A percentile compares a stretch with the other conserved stretches of the same genome.
phyloP scores from a whole-genome alignment of 2,888 invertebrate species.

The Camptogramma bilineatum region DNA sequence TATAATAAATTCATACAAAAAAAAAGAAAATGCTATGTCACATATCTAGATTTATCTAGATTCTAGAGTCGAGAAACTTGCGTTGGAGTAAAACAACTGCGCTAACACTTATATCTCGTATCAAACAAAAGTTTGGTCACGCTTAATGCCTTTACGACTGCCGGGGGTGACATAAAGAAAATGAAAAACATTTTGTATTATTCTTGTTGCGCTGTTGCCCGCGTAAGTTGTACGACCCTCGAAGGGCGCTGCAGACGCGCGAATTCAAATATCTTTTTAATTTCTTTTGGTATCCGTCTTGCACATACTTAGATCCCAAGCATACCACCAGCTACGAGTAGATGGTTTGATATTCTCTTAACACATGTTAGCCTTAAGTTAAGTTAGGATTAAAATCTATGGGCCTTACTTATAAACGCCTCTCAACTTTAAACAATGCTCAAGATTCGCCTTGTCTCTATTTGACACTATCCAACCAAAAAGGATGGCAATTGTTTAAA shows the following conservation, averaged over 20 bases:
- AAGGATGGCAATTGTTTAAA: too few species aligned
- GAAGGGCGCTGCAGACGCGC: constrained; percentile 60
- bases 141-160: constrained; percentile 95
- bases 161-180: constrained; percentile 95
- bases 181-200: constrained; percentile 92
- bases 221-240: constrained; percentile 79
- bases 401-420: too few species aligned
- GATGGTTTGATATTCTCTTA: too few species aligned
- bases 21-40: neutral
- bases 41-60: constrained; percentile 6
- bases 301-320: too few species aligned
- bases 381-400: too few species aligned
- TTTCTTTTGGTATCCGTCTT: constrained; percentile 34
- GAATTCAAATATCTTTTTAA: constrained; percentile 42
- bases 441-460: too few species aligned
- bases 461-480: too few species aligned
- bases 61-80: constrained; percentile 19
- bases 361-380: too few species aligned
- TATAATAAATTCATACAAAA: neutral
- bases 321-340: too few species aligned
- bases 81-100: constrained; percentile 46
- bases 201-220: constrained; percentile 85
- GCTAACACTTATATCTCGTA: constrained; percentile 81
- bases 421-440: too few species aligned
- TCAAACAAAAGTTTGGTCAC: constrained; percentile 91